phyloP scores from a whole-genome alignment of 2,113 vertebrate genomes.

The Manacus vitellinus region DNA sequence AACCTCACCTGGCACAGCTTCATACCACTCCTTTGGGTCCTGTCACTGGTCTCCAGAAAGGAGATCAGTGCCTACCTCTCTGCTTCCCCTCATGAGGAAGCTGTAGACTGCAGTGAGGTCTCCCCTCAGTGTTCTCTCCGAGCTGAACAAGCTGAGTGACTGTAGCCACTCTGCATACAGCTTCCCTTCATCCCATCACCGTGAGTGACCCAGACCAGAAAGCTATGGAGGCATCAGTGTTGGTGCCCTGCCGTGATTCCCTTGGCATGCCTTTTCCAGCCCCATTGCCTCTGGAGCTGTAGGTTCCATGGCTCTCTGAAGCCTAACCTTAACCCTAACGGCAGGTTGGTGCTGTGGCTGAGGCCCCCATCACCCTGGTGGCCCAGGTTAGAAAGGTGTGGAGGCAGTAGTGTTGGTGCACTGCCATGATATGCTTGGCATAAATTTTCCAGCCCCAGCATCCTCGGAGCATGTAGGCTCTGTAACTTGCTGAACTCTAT shows the following conservation, averaged over 20 bases:
- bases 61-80: not conserved
- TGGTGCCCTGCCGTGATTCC: not conserved
- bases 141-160: not conserved
- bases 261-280: not conserved
- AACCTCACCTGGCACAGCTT: not conserved
- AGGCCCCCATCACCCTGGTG: not conserved
- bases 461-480: not conserved
- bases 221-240: too few relatives aligned
- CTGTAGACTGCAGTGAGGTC: not conserved
- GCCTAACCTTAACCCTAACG: not conserved
- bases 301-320: not conserved
- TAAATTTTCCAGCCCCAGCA: not conserved
- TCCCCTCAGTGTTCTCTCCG: not conserved
- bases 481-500: not conserved
- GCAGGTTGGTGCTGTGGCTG: not conserved
- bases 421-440: not conserved
- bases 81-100: not conserved
- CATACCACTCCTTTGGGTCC: accelerated
- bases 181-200: not conserved
- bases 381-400: not conserved
- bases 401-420: not conserved
- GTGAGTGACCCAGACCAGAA: not conserved
- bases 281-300: not conserved
- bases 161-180: not conserved
- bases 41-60: not conserved